Base-by-base conservation (phyloP, 2,888 invertebrate species). In the Drosophila flavopinicola region DNA sequence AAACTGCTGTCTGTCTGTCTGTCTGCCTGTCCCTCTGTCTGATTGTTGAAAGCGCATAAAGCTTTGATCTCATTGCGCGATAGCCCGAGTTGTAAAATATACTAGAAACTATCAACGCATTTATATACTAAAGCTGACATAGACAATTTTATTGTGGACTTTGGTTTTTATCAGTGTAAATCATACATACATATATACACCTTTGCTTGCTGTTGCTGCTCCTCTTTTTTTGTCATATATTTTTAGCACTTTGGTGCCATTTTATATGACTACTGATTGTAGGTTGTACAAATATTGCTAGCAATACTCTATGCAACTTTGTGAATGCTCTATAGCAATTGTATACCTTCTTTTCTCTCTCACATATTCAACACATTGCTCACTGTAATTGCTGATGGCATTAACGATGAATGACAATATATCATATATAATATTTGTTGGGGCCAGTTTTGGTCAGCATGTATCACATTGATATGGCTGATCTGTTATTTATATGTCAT, bases 401-500 rank as follows among this genome's bases (percentile, higher is more conserved):
- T 20, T 20, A 20, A 20, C 20, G 20, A 20, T 20, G n/a, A n/a
- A n/a, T n/a, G n/a, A n/a, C n/a, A n/a, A n/a, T n/a, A n/a, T 20
- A 20, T 20, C 20, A 20, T 20, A 20, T 20, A 2, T 3, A 20
- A 20, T 20, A 3, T 20, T 20, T 20, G 20, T 20, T 20, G 4
- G 2, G 20, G 2, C 20, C 2, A 20, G 2, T 20, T 20, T 20
- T 20, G 2, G 4, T 20, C 4, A 2, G 7, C 13, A 41, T 41
- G 20, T 29, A 17, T 25, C 25, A 29, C 32, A 6, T 42, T 13
- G 24, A 9, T 27, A 1, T 0, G 2, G 45, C 27, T 27, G 11
- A 1, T n/a, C 35, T 2, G 1, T 49, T 65, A 47, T 60, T 67
- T 47, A 60, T 47, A 60, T 73, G 54, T 10, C 68, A 61, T 32